Base-by-base conservation (phyloP, 2,113 vertebrate species). In the Romanogobio albipinnatus region DNA sequence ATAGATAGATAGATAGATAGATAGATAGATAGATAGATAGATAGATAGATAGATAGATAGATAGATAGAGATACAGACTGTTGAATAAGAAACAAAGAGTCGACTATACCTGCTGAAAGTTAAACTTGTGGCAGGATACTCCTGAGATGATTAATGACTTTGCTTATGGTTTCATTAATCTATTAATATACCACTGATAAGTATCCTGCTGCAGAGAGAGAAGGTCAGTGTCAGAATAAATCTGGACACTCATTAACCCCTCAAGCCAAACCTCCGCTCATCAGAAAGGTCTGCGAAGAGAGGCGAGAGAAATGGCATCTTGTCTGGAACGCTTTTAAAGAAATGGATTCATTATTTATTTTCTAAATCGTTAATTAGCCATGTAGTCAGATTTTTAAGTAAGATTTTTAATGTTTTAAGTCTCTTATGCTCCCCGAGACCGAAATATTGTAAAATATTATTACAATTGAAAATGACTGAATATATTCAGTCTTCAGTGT, bases 121-220 rank as follows among this genome's bases (percentile, higher is more conserved):
- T 56, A 71, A 82, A 82, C 24, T 26, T 95, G 93, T 91, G 93
- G 91, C 81, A 91, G 91, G 85, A 88, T 89, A 92, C 93, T 89
- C 94, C 93, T 88, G 0, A 15, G 13, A 88, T 95, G 94, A 96
- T 95, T 96, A 95, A 95, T 95, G 93, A 93, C 93, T 94, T 95
- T 94, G 93, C 93, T 93, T 93, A 93, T 94, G 95, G 95, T 95
- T 94, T 95, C 92, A 96, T 95, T 95, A 96, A 96, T 95, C 92
- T 94, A 95, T 96, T 96, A 96, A 96, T 95, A 96, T 95, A 94
- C 93, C 93, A 92, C 91, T 95, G 92, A 95, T 96, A 95, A 96
- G 91, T 91, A 89, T 89, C 92, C 92, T 90, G 91, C 92, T 91
- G 93, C 95, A 94, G 94, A 92, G 89, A 93, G 89, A 90, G 92